Conservation (phyloP, 2,113 vertebrate species). For the Peromyscus californicus region DNA sequence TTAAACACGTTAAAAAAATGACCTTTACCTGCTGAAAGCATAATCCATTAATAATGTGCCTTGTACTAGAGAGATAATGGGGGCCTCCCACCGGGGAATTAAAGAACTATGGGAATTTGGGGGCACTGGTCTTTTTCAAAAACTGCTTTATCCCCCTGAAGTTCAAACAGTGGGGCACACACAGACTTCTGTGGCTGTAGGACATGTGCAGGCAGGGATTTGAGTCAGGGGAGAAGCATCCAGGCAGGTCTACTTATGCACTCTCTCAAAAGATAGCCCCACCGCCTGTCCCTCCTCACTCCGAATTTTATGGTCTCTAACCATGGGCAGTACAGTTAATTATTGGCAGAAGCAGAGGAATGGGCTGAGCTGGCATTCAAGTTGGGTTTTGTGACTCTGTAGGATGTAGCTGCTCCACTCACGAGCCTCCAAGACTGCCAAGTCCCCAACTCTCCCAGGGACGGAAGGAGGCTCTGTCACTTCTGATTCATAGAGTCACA, state of each 20-base stretch:
- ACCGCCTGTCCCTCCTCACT: not conserved
- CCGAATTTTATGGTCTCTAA: not conserved
- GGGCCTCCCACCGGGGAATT: conserved; percentile 80
- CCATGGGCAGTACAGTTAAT: not conserved
- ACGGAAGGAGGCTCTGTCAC: not conserved
- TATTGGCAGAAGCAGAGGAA: not conserved
- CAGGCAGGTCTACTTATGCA: not conserved
- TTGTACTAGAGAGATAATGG: conserved; percentile 85
- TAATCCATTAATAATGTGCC: conserved; percentile 87
- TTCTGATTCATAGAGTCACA: conserved; percentile 68
- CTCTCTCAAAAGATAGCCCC: not conserved
- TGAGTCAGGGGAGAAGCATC: not conserved
- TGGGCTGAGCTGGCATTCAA: not conserved
- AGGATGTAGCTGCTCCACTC: not conserved
- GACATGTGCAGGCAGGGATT: not conserved
- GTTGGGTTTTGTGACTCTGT: not conserved
- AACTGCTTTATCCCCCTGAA: conserved; percentile 40
- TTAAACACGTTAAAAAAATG: conserved; percentile 85
- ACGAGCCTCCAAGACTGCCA: not conserved
- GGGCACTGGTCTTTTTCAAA: conserved; percentile 68
- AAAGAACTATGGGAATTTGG: conserved; percentile 82
- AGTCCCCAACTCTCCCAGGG: not conserved
- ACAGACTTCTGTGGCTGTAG: not conserved
- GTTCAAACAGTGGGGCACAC: not conserved
- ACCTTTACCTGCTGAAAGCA: conserved; percentile 86